phyloP scores from a whole-genome alignment of 2,888 invertebrate genomes.

The Mellilla xanthometata region DNA sequence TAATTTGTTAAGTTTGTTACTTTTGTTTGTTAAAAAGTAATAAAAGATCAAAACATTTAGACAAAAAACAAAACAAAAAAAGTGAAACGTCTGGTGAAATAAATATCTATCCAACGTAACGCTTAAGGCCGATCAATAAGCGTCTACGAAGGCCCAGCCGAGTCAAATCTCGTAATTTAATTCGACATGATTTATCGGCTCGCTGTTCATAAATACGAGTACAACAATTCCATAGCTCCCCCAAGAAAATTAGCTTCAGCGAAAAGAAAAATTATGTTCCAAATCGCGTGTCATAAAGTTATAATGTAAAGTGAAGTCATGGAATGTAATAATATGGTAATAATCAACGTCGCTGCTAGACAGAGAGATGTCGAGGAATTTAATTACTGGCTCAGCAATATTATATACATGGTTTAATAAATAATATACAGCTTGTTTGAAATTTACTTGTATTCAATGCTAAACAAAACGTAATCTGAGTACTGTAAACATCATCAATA shows the following conservation, averaged over 20 bases:
- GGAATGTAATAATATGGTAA: constrained; percentile 23
- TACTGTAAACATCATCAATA: no score
- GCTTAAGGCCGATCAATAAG: constrained; percentile 4
- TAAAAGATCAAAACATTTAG: no score
- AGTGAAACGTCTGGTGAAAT: neutral
- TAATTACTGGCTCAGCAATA: constrained; percentile 14
- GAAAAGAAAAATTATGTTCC: constrained; percentile 31
- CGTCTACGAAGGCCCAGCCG: constrained; percentile 6
- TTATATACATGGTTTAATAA: no score
- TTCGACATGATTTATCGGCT: constrained; percentile 29
- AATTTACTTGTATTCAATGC: no score
- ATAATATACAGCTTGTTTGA: no score
- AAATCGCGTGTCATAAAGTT: constrained; percentile 31
- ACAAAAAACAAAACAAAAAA: no score
- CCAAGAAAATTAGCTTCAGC: constrained; percentile 30
- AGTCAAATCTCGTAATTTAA: constrained; percentile 27
- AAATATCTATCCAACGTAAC: neutral
- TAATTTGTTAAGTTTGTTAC: no score
- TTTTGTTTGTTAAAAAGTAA: no score
- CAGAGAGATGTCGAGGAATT: constrained; percentile 1
- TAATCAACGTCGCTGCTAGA: constrained; percentile 13
- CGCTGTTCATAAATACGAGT: constrained; percentile 31
- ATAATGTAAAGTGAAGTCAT: constrained; percentile 25
- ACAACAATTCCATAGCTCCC: constrained; percentile 26
- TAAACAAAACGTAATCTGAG: no score